Conservation (phyloP, 2,888 invertebrate species). For the Mongoloraphidia duomilia region DNA sequence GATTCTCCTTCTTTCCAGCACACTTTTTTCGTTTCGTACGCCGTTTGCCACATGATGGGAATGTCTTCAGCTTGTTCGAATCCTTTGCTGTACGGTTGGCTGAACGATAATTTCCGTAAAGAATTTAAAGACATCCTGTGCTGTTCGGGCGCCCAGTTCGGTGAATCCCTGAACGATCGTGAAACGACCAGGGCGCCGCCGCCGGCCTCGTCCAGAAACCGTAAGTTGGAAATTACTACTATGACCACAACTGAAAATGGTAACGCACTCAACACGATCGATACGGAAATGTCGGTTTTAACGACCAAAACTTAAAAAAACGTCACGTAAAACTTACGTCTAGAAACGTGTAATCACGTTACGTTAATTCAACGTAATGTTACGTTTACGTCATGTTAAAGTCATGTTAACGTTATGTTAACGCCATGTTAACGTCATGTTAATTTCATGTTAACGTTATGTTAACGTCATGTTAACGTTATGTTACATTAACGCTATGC, state of each 20-base stretch:
- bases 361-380: too few relatives aligned
- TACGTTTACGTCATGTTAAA: too few relatives aligned
- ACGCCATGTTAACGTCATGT: too few relatives aligned
- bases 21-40: constrained; percentile 27
- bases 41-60: constrained; percentile 51
- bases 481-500: too few relatives aligned
- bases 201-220: constrained; percentile 21
- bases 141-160: constrained; percentile 27
- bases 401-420: too few relatives aligned
- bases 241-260: constrained; percentile 21
- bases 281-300: constrained; percentile 31
- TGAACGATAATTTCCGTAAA: constrained; percentile 86
- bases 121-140: constrained; percentile 72
- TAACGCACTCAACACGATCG: constrained; percentile 31
- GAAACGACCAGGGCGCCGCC: constrained; percentile 23
- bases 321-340: too few relatives aligned
- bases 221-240: constrained; percentile 25
- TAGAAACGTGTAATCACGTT: too few relatives aligned
- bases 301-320: constrained; percentile 28
- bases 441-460: too few relatives aligned
- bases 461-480: too few relatives aligned
- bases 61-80: constrained; percentile 88
- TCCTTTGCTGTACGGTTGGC: constrained; percentile 82
- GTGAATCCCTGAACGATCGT: constrained; percentile 26
- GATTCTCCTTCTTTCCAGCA: constrained; percentile 14